Percentiles rank a stretch among this genome's conserved stretches.
phyloP scores from a whole-genome alignment of 2,113 vertebrate species.

The Corvus cornix region DNA sequence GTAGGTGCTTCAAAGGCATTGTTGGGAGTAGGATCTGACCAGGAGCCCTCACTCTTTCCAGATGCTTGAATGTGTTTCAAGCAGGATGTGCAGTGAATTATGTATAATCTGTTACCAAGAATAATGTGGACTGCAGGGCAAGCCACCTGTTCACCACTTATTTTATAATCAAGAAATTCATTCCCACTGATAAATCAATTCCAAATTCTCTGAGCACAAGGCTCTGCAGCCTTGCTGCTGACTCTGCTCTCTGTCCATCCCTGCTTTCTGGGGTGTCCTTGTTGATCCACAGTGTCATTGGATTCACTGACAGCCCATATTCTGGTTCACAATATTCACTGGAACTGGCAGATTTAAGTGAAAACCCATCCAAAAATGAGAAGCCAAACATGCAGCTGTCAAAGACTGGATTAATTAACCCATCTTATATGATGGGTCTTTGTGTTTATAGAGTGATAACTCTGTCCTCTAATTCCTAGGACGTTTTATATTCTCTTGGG shows the following conservation, averaged over 20 bases:
- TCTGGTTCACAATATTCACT: background rate
- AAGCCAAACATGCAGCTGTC: background rate
- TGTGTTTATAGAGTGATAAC: constrained; percentile 25
- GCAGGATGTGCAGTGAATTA: background rate
- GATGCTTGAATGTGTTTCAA: background rate
- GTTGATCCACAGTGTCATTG: background rate
- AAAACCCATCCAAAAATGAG: constrained; percentile 19
- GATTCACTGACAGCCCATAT: background rate
- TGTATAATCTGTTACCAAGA: background rate
- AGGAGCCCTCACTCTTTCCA: background rate
- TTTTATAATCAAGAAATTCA: background rate
- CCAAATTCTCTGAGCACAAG: background rate
- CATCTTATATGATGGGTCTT: background rate
- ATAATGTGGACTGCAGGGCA: background rate
- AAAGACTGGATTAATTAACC: constrained; percentile 42
- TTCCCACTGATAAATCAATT: background rate
- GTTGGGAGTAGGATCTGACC: background rate
- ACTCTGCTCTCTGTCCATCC: background rate
- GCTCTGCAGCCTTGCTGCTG: background rate
- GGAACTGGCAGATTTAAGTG: background rate
- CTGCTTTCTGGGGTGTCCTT: background rate
- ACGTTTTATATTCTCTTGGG: background rate
- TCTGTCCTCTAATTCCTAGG: constrained; percentile 12
- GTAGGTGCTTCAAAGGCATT: background rate
- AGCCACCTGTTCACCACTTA: background rate